Conservation (phyloP, 2,888 invertebrate genomes). For the Phyllotreta striolata region DNA sequence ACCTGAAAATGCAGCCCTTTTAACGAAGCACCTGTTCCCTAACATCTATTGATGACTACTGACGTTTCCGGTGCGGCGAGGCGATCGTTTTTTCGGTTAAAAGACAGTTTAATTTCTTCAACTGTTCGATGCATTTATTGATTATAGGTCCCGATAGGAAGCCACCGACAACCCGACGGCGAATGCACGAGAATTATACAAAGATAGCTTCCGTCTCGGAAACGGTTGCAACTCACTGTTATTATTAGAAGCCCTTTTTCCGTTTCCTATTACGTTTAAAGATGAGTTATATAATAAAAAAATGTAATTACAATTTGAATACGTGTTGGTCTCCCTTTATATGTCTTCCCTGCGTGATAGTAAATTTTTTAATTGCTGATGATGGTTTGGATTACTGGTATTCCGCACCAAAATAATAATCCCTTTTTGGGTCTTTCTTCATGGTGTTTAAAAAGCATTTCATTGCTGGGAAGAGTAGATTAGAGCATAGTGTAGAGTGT, state of each 20-base stretch:
- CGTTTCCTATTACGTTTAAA: not conserved
- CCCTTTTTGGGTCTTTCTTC: too few relatives aligned
- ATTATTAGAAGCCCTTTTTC: slow-evolving; percentile 27
- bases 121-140: slow-evolving; percentile 45
- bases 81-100: slow-evolving; percentile 43
- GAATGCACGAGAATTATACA: too few relatives aligned
- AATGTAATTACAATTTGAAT: not conserved
- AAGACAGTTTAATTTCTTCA: slow-evolving; percentile 46
- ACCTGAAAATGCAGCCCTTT: slow-evolving; percentile 24
- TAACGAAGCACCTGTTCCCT: slow-evolving; percentile 44
- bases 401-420: too few relatives aligned
- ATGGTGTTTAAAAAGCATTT: too few relatives aligned
- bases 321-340: slow-evolving; percentile 5
- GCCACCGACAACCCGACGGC: slow-evolving; percentile 29
- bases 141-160: slow-evolving; percentile 47
- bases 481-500: too few relatives aligned
- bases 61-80: slow-evolving; percentile 47
- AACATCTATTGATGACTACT: slow-evolving; percentile 47
- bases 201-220: slow-evolving; percentile 36
- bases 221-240: slow-evolving; percentile 18
- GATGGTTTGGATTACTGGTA: too few relatives aligned
- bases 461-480: too few relatives aligned
- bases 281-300: not conserved
- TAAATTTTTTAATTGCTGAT: too few relatives aligned
- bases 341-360: too few relatives aligned